Base-by-base conservation (phyloP, 2,797 vertebrate species). In the Balearica regulorum region DNA sequence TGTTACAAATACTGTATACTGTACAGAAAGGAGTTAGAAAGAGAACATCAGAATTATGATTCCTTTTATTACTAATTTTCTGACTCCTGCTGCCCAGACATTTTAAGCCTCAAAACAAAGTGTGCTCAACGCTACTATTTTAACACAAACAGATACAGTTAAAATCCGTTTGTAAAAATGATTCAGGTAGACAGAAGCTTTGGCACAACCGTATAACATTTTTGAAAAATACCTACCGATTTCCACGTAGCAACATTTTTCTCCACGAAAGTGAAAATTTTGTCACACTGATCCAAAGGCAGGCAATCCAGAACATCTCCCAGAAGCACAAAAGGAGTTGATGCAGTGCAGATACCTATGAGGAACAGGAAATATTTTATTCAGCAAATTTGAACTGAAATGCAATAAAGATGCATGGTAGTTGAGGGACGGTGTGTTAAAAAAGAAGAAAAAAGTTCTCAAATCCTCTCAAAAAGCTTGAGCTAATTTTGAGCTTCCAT, bases 231-330 rank as follows among this genome's bases (percentile, higher is more conserved):
- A 98, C 97, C 97, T 97, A 99, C 99, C 4, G 99, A 99, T 97
- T 99, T 99, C 99, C 99, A 99, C 0, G 99, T 99, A 91, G 99
- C 98, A 77, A 99, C 99, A 89, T 99, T 99, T 95, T 99, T 99
- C 98, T 99, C 99, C 9, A 99, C 99, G 94, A 99, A 99, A 51
- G 99, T 99, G 97, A 99, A 99, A 93, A 99, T 99, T 96, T 97
- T 99, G 97, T 99, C 99, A 96, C 99, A 99, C 20, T 99, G 99
- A 95, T 99, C 99, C 78, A 99, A 98, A 81, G 99, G 99, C 89
- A 99, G 99, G 91, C 99, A 99, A 98, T 99, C 99, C 83, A 99
- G 98, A 72, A 99, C 99, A 72, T 99, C 99, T 71, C 99, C 99
- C 95, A 99, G 97, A 43, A 99, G 98, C 28, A 99, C 97, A 94